A percentile compares a stretch with the other conserved stretches of the same genome.
Conservation (phyloP, 2,888 invertebrate genomes). For the Sinohyriopsis cumingii region DNA sequence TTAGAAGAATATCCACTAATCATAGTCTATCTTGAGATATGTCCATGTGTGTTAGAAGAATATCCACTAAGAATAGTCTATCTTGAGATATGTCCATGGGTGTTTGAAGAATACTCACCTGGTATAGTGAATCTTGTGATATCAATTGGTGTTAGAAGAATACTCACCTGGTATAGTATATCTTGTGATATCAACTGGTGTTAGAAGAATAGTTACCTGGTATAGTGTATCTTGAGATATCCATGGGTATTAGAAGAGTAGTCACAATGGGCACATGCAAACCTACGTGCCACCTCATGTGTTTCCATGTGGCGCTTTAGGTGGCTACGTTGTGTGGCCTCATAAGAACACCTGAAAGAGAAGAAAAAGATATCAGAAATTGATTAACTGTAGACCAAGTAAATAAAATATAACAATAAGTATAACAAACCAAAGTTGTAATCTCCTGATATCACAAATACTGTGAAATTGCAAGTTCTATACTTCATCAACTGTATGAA, state of each 20-base stretch:
- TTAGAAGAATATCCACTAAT: no score
- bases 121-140: no score
- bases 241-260: conserved; percentile 69
- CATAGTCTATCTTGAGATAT: conserved; percentile 64
- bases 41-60: conserved; percentile 55
- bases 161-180: background rate
- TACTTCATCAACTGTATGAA: no score
- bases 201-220: conserved; percentile 32
- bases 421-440: no score
- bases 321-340: conserved; percentile 68
- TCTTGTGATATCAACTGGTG: no score
- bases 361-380: no score
- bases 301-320: conserved; percentile 69
- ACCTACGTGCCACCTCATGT: conserved; percentile 66
- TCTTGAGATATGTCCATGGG: no score
- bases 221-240: conserved; percentile 70
- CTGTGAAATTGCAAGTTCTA: no score
- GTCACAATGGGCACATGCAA: conserved; percentile 66
- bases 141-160: background rate
- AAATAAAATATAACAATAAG: no score
- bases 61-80: conserved; percentile 40
- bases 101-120: conserved; percentile 15
- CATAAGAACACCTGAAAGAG: conserved; percentile 65
- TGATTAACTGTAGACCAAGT: background rate
- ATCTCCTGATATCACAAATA: no score